Evolutionary conservation across 2,888 invertebrate genomes (phyloP), one percentile per base, ranked within the genome.

Genomic region (Gastracanthus pulcherrimus): DNA sequence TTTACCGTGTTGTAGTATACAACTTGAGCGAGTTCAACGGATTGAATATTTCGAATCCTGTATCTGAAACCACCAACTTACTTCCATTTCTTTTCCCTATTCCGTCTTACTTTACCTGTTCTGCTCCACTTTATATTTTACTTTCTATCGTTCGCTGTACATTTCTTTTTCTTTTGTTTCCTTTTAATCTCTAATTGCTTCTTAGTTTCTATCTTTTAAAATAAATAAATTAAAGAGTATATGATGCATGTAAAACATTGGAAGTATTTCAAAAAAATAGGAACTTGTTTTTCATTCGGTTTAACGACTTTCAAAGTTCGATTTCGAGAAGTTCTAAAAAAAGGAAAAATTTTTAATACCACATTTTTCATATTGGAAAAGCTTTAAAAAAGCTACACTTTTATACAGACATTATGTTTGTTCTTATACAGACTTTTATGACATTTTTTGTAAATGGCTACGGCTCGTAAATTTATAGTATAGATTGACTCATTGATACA

Each of bases 21-120:
- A 70, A 81, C 71, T 60, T 71, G 71, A 72, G 41, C 76, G 66
- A 62, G 45, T 80, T 75, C 62, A 34, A n/a, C 41, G 38, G 76
- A 76, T 76, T 64, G 51, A 66, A 64, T 64, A 64, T 55, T 66
- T 66, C 31, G 66, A 51, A 55, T 66, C 19, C 36, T 62, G 31
- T 45, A 48, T 62, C 34, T 34, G 6, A 45, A 36, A 41, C 75
- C 41, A n/a, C 51, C 41, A 45, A 48, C n/a, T 69, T 69, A 31
- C 69, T 45, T 45, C 29, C 23, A 45, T 45, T 45, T 67, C 45
- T 26, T 41, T 48, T 31, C 51, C 2, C 34, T 19, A 13, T 29
- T n/a, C 13, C 19, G n/a, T 67, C 3, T 16, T 48, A 29, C 26
- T 55, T 55, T 51, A 16, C 29, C 19, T n/a, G 19, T 51, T 16